Evolutionary conservation across 92 coral and sea anemone species (phyloP), one percentile per base, ranked within the genome.

Genomic region (Epizoanthus ramosus): DNA sequence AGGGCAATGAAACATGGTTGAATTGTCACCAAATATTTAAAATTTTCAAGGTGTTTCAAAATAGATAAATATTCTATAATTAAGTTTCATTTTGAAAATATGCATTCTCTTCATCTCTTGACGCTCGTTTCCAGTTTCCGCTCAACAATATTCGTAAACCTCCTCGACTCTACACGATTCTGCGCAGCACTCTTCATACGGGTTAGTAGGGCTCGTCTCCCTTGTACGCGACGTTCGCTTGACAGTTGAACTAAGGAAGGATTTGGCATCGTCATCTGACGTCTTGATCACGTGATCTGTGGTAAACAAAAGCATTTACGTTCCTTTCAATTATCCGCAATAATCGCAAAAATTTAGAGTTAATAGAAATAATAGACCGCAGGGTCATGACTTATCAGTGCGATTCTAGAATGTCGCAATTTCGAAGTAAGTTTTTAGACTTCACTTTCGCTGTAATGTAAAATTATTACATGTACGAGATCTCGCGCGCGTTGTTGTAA

Each of bases 211-310:
- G 1, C 54, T 19, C 4, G 59, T 77, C 21, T 77, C 82, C 8
- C 58, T 41, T 2, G 39, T 2, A 9, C 54, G n/a, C 19, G 24
- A 22, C 0, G 22, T 61, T 19, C 82, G 43, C 52, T 57, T 77
- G 24, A 60, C 61, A 19, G 22, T 41, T 7, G n/a, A 57, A 37
- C 82, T 61, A 22, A 60, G 17, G 50, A 77, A 77, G 22, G 82
- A 77, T 77, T 77, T 77, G 5, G 82, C 82, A 31, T 60, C 82
- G 41, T 59, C 14, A 19, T 77, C 82, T 19, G 82, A 59, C 22
- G 65, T 57, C 22, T 77, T 77, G 21, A 77, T 23, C 82, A 60
- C 23, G 69, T 77, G 63, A 8, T 56, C 82, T 77, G 71, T 43
- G 53, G 53, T 45, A 9, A 77, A 19, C 39, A 19, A 4, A 18